A percentile compares a stretch with the other conserved stretches of the same genome.
These are phyloP conservation scores for Odontomachus brunneus DNA, from an alignment of 1,140 invertebrate species.

Conservation along the genomic window DNA sequence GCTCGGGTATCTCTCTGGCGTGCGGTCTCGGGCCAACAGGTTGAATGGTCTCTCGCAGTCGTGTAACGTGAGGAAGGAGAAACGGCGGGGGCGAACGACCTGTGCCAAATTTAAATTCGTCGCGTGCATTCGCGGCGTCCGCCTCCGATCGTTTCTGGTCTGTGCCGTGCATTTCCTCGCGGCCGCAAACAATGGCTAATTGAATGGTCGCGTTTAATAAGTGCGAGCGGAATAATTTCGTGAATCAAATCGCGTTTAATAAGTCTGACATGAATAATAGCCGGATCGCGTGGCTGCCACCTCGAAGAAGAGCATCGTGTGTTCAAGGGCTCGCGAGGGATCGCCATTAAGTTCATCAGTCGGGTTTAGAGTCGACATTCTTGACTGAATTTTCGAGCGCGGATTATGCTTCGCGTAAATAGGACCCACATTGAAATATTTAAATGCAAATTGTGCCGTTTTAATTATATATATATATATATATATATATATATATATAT, in stretches of 20 bases:
- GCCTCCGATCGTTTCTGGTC: not conserved
- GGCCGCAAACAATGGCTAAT: conserved; percentile 8
- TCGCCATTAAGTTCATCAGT: too few relatives aligned
- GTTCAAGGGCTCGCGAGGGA: not conserved
- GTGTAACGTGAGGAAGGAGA: conserved; percentile 43
- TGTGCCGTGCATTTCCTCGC: not conserved
- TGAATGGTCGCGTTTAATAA: not conserved
- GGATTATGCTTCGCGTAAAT: too few relatives aligned
- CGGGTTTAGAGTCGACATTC: too few relatives aligned
- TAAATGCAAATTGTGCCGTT: too few relatives aligned
- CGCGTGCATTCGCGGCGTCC: conserved; percentile 19
- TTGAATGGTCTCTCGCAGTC: conserved; percentile 66
- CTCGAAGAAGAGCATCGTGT: not conserved
- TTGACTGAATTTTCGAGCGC: too few relatives aligned
- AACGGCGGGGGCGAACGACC: conserved; percentile 34
- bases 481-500: too few relatives aligned
- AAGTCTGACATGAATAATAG: not conserved
- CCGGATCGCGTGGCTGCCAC: not conserved
- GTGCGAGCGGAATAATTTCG: conserved; percentile 5
- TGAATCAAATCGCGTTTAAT: not conserved
- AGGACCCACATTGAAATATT: too few relatives aligned
- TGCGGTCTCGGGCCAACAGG: conserved; percentile 67
- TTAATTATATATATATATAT: too few relatives aligned
- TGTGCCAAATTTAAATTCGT: conserved; percentile 71
- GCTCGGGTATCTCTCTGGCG: conserved; percentile 54